Evolutionary conservation across 23 tunicate species (phyloP).

Genomic region (Trididemnum miniatum): DNA sequence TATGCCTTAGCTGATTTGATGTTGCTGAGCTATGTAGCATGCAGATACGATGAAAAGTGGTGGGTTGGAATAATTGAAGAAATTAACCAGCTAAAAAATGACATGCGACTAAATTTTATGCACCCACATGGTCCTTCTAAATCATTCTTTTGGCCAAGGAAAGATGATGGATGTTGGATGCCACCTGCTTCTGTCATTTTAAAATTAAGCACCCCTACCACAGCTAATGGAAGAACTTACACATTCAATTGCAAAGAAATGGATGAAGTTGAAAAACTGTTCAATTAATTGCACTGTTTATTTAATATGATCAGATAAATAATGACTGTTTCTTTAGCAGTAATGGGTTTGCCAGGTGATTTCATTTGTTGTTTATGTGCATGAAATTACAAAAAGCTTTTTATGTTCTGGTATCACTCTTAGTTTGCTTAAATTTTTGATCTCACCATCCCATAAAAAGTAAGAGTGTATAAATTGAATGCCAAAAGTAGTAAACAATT

Average conservation of each 20-base stretch:
- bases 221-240: conserved; percentile 4
- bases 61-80: conserved; percentile 6
- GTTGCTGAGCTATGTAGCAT: not conserved
- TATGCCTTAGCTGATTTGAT: not conserved
- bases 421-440: too few relatives aligned
- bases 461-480: too few relatives aligned
- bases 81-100: not conserved
- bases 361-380: too few relatives aligned
- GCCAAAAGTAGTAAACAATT: too few relatives aligned
- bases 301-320: too few relatives aligned
- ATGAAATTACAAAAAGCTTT: too few relatives aligned
- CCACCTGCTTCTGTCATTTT: not conserved
- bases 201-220: not conserved
- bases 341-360: too few relatives aligned
- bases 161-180: conserved; percentile 7
- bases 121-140: conserved; percentile 7
- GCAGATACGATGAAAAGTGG: too few relatives aligned
- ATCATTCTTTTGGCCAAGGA: conserved; percentile 6
- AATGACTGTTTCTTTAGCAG: too few relatives aligned
- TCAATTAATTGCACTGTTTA: too few relatives aligned
- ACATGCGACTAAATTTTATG: not conserved
- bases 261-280: not conserved
- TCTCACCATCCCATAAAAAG: too few relatives aligned
- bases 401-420: too few relatives aligned
- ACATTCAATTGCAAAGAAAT: not conserved